These are phyloP conservation scores for Cinclus mexicanus DNA, from an alignment of 2,113 vertebrate genomes.

Conservation along the genomic window DNA sequence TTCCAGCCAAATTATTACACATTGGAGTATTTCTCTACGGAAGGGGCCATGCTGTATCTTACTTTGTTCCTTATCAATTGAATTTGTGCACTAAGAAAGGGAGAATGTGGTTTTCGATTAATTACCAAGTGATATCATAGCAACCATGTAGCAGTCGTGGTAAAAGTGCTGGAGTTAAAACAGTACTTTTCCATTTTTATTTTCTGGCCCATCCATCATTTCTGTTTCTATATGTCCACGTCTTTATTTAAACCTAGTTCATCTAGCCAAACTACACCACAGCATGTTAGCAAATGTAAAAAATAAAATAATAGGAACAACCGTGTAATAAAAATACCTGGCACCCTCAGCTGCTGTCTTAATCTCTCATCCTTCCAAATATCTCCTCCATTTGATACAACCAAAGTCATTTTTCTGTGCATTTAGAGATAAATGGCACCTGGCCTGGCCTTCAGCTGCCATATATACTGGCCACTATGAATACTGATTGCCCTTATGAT, in stretches of 20 bases:
- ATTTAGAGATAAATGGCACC: neutral
- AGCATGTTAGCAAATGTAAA: neutral
- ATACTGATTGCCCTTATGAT: neutral
- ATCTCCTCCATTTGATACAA: neutral
- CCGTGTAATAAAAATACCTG: neutral
- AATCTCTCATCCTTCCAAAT: neutral
- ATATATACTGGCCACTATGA: neutral
- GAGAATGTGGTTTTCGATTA: neutral
- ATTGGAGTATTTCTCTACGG: neutral
- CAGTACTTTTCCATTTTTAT: neutral
- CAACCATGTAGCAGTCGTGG: accelerated
- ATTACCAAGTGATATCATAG: neutral
- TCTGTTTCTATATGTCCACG: neutral
- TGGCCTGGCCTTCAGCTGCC: neutral
- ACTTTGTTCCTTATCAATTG: neutral
- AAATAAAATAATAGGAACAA: neutral
- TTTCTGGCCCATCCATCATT: neutral
- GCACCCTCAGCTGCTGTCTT: neutral
- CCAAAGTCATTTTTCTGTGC: neutral
- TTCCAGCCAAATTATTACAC: neutral
- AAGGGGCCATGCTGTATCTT: neutral
- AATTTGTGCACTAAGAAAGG: neutral
- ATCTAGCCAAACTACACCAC: neutral
- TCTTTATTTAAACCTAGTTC: neutral
- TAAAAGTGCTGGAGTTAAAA: neutral